Percentiles rank a stretch among this genome's conserved stretches.
These are phyloP conservation scores for Gila robusta DNA, from an alignment of 2,797 vertebrate species.

Conservation along the genomic window DNA sequence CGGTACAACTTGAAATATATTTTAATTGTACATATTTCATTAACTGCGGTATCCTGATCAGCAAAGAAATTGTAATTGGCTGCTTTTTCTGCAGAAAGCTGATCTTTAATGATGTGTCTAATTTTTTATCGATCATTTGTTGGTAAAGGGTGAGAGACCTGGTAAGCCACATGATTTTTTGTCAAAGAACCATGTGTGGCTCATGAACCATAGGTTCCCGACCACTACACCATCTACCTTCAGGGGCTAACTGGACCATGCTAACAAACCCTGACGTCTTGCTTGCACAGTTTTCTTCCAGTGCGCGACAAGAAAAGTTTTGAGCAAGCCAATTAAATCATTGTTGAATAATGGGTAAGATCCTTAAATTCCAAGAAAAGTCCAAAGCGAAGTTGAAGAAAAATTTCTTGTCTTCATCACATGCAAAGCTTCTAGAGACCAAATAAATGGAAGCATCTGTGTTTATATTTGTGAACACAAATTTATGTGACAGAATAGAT, in stretches of 20 bases:
- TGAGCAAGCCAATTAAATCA: conserved; percentile 33
- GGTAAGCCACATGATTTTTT: background rate
- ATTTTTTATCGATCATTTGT: background rate
- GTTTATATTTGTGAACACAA: conserved; percentile 8
- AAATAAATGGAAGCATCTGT: background rate
- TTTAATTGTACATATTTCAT: background rate
- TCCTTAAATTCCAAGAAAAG: conserved; percentile 12
- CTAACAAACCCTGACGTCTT: background rate
- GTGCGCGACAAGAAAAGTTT: background rate
- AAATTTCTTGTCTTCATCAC: conserved; percentile 16
- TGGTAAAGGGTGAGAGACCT: background rate
- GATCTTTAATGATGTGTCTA: background rate
- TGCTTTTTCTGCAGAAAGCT: background rate
- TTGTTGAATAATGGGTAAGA: conserved; percentile 41
- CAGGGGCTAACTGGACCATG: background rate
- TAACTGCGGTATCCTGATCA: background rate
- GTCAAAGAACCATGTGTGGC: background rate
- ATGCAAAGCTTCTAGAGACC: background rate
- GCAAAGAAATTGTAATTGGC: background rate
- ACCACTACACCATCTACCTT: background rate
- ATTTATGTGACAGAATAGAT: conserved; percentile 19
- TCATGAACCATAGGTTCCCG: background rate
- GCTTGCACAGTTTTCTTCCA: background rate
- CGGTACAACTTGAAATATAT: background rate
- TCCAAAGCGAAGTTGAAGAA: conserved; percentile 18